A percentile compares a stretch with the other conserved stretches of the same genome.
phyloP scores from a whole-genome alignment of 2,888 invertebrate species.

The Pecten maximus region DNA sequence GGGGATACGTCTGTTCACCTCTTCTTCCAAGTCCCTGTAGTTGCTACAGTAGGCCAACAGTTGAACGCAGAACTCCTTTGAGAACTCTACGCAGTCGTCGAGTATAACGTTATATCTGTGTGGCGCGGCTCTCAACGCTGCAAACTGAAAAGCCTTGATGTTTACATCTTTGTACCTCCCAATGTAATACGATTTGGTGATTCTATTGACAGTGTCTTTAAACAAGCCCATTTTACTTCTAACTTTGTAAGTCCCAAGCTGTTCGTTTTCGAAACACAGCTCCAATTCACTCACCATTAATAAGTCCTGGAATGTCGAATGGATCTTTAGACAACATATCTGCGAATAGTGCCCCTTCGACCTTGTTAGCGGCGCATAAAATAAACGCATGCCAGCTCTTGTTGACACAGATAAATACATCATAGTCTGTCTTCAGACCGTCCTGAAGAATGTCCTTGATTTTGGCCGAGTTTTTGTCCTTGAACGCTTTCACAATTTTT shows the following conservation, averaged over 20 bases:
- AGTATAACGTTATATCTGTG: constrained; percentile 55
- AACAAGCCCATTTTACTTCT: constrained; percentile 43
- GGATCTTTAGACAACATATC: constrained; percentile 47
- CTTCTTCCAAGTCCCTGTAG: constrained; percentile 43
- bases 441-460: constrained; percentile 38
- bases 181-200: constrained; percentile 54
- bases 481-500: constrained; percentile 52
- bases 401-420: constrained; percentile 60
- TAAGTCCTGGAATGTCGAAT: constrained; percentile 46
- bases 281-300: constrained; percentile 50
- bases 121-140: constrained; percentile 55
- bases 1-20: constrained; percentile 49
- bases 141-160: constrained; percentile 51
- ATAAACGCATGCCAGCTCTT: constrained; percentile 59
- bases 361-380: constrained; percentile 42
- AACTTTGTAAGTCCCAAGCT: constrained; percentile 53
- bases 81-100: constrained; percentile 60
- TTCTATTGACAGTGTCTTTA: constrained; percentile 48
- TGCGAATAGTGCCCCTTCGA: not conserved
- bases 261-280: constrained; percentile 52
- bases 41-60: constrained; percentile 55
- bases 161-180: constrained; percentile 48
- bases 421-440: constrained; percentile 43
- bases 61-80: constrained; percentile 55
- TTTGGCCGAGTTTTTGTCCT: constrained; percentile 40